Evolutionary conservation across 2,113 vertebrate genomes (phyloP).

Genomic region (Podarcis raffonei): DNA sequence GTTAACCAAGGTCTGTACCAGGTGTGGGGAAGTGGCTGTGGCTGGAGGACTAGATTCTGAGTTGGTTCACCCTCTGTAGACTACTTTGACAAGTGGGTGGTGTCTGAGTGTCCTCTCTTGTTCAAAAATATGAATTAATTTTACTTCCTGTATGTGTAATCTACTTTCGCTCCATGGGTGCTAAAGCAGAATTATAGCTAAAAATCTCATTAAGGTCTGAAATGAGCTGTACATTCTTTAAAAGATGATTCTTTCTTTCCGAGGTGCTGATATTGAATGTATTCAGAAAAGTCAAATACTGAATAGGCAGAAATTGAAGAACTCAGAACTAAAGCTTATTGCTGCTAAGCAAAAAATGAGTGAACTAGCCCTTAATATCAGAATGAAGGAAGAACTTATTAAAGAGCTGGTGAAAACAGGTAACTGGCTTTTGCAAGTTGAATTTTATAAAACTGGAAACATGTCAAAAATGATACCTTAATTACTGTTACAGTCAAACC

Average conservation of each 20-base stretch:
- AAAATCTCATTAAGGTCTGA: neutral
- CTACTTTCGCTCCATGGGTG: neutral
- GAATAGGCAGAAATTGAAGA: conserved; percentile 76
- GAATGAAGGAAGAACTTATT: conserved; percentile 88
- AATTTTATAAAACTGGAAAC: neutral
- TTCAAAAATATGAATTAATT: neutral
- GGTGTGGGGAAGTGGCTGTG: too few relatives aligned
- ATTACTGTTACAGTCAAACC: too few relatives aligned
- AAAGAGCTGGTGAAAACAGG: conserved; percentile 89
- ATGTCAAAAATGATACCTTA: neutral
- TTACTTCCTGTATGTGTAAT: neutral
- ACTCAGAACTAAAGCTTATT: conserved; percentile 73
- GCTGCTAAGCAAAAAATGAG: conserved; percentile 80
- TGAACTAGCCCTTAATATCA: conserved; percentile 85
- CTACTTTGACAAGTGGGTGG: too few relatives aligned
- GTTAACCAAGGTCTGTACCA: too few relatives aligned
- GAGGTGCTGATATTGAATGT: conserved; percentile 74
- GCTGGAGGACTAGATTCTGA: too few relatives aligned
- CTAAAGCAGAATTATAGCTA: neutral
- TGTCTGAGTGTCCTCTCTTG: neutral
- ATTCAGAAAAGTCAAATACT: conserved; percentile 70
- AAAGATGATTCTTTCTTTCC: conserved; percentile 45
- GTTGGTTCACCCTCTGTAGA: too few relatives aligned
- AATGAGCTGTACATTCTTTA: conserved; percentile 21
- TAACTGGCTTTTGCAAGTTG: conserved; percentile 57